Evolutionary conservation across 2,888 invertebrate genomes (phyloP).

Genomic region (Nemurella pictetii): DNA sequence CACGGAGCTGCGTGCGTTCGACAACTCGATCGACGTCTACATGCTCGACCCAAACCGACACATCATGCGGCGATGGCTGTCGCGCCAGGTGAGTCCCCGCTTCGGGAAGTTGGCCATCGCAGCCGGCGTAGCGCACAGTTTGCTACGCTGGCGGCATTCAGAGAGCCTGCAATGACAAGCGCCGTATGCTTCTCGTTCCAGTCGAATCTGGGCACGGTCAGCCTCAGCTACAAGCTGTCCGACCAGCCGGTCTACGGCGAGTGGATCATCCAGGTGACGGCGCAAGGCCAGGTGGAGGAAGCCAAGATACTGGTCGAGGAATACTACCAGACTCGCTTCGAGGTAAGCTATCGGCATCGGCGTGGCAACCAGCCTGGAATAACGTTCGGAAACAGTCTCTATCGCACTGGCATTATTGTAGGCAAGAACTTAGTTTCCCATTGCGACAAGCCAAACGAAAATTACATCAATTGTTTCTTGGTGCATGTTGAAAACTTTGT

Average conservation of each 20-base stretch:
- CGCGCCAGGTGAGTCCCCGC: slow-evolving; percentile 67
- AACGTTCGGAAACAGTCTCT: too few relatives aligned
- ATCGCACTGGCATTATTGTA: too few relatives aligned
- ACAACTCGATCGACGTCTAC: slow-evolving; percentile 88
- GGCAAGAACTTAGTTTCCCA: too few relatives aligned
- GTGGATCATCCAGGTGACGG: slow-evolving; percentile 87
- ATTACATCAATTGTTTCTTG: too few relatives aligned
- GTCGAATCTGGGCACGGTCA: slow-evolving; percentile 92
- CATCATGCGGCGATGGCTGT: slow-evolving; percentile 90
- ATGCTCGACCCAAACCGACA: slow-evolving; percentile 87
- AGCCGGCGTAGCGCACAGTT: too few relatives aligned
- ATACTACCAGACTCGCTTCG: slow-evolving; percentile 92
- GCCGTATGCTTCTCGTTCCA: too few relatives aligned
- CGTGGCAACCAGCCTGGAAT: too few relatives aligned
- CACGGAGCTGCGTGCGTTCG: slow-evolving; percentile 87
- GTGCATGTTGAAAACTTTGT: too few relatives aligned
- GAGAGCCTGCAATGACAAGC: too few relatives aligned
- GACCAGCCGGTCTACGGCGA: slow-evolving; percentile 91
- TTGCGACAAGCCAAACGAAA: too few relatives aligned
- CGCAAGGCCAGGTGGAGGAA: slow-evolving; percentile 86
- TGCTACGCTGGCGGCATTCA: too few relatives aligned
- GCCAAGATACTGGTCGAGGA: slow-evolving; percentile 87
- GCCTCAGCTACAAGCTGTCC: slow-evolving; percentile 84
- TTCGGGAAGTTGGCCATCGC: not conserved
- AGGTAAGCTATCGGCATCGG: too few relatives aligned